These are phyloP conservation scores for Antheraea pernyi DNA, from an alignment of 1,140 invertebrate species.

Conservation along the genomic window DNA sequence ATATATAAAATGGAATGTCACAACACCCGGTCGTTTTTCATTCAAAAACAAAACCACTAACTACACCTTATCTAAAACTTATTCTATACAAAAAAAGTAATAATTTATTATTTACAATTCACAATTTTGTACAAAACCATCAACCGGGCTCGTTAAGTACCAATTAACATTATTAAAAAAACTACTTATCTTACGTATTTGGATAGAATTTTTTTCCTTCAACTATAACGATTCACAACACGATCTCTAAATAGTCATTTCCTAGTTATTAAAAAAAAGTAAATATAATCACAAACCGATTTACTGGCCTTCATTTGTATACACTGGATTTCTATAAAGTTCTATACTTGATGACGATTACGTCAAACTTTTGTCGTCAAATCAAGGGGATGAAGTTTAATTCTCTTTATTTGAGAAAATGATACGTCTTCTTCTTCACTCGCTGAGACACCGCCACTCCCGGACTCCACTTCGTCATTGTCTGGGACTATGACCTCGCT, in stretches of 20 bases:
- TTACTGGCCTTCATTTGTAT: slow-evolving; percentile 63
- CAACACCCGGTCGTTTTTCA: slow-evolving; percentile 45
- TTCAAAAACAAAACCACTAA: slow-evolving; percentile 48
- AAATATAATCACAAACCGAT: slow-evolving; percentile 65
- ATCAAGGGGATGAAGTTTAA: slow-evolving; percentile 82
- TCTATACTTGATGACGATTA: slow-evolving; percentile 28
- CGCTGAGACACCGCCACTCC: slow-evolving; percentile 79
- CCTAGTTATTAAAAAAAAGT: slow-evolving; percentile 36
- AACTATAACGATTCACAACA: slow-evolving; percentile 67
- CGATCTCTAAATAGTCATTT: slow-evolving; percentile 28
- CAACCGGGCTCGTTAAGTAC: slow-evolving; percentile 55
- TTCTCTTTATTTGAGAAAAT: slow-evolving; percentile 76
- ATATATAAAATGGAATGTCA: slow-evolving; percentile 44
- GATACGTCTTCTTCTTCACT: slow-evolving; percentile 78
- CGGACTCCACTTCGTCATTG: slow-evolving; percentile 65
- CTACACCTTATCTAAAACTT: slow-evolving; percentile 49
- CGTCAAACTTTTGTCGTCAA: slow-evolving; percentile 82
- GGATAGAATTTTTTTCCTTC: slow-evolving; percentile 68
- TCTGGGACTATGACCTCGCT: slow-evolving; percentile 73
- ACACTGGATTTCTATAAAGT: slow-evolving; percentile 33
- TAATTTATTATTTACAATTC: slow-evolving; percentile 76
- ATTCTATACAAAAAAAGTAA: slow-evolving; percentile 43
- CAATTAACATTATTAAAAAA: slow-evolving; percentile 53
- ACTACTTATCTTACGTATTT: slow-evolving; percentile 76
- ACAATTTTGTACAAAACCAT: slow-evolving; percentile 65